phyloP scores from a whole-genome alignment of 2,888 invertebrate genomes.

The Tholera decimalis region DNA sequence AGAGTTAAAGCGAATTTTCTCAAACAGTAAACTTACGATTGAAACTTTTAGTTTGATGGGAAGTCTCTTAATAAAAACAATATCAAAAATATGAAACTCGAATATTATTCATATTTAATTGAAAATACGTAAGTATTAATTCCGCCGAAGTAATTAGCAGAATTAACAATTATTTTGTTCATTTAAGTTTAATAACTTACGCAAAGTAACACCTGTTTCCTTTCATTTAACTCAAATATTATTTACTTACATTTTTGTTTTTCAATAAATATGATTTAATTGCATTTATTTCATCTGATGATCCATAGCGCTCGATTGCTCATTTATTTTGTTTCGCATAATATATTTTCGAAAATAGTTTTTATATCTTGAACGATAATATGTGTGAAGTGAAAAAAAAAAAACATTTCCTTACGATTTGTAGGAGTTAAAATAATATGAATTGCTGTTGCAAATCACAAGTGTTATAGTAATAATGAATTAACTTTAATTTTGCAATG shows the following conservation, averaged over 20 bases:
- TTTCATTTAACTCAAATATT: too few species aligned
- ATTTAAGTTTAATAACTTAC: too few species aligned
- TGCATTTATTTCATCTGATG: conserved; percentile 35
- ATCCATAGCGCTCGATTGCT: neutral
- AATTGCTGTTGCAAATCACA: neutral
- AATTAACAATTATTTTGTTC: too few species aligned
- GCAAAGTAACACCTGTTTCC: too few species aligned
- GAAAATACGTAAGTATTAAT: too few species aligned
- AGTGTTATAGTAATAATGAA: neutral
- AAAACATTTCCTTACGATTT: too few species aligned
- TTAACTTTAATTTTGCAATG: conserved; percentile 15
- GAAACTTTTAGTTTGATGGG: conserved; percentile 23
- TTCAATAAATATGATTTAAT: conserved; percentile 15
- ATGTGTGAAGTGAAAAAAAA: too few species aligned
- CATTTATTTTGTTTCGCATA: neutral
- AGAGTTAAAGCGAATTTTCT: conserved; percentile 53
- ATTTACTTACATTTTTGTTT: too few species aligned
- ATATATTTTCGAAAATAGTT: neutral
- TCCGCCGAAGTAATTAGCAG: too few species aligned
- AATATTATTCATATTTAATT: conserved; percentile 5
- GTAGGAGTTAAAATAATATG: too few species aligned
- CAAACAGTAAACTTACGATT: conserved; percentile 45
- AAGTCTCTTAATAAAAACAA: conserved; percentile 31
- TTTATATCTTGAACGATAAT: neutral
- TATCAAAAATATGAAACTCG: neutral